These are phyloP conservation scores for Mola mola DNA, from an alignment of 2,113 vertebrate species.

Conservation along the genomic window DNA sequence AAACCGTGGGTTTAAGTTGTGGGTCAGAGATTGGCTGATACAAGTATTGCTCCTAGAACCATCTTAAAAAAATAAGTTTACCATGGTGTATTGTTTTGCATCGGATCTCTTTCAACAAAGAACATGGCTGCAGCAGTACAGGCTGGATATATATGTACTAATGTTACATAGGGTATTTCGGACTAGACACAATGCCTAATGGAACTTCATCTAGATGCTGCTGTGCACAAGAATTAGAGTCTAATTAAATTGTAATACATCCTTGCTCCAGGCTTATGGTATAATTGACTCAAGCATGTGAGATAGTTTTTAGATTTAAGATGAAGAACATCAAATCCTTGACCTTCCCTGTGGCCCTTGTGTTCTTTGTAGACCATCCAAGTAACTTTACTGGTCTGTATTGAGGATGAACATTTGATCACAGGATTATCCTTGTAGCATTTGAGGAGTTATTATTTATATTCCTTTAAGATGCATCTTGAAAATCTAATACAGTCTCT, in stretches of 20 bases:
- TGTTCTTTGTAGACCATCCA: constrained; percentile 2
- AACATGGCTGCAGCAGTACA: neutral
- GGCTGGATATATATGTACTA: too few relatives aligned
- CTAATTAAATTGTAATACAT: constrained; percentile 9
- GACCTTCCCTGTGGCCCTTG: constrained; percentile 6
- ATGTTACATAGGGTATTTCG: too few relatives aligned
- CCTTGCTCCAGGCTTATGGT: neutral
- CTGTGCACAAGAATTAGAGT: constrained; percentile 4
- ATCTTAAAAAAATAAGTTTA: too few relatives aligned
- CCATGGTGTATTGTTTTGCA: neutral
- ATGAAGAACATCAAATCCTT: constrained; percentile 17
- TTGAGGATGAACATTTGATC: constrained; percentile 5
- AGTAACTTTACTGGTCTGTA: neutral
- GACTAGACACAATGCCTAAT: neutral
- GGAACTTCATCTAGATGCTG: neutral
- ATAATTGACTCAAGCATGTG: constrained; percentile 7
- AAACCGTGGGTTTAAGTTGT: too few relatives aligned
- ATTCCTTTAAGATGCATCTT: neutral
- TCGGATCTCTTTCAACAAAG: too few relatives aligned
- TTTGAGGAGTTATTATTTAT: neutral
- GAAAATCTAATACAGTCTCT: neutral
- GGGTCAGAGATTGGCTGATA: too few relatives aligned
- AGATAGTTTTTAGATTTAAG: neutral
- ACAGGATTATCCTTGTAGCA: constrained; percentile 11
- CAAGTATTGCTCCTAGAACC: too few relatives aligned